Evolutionary conservation across 2,113 vertebrate species (phyloP).

Genomic region (Leiothrix lutea): DNA sequence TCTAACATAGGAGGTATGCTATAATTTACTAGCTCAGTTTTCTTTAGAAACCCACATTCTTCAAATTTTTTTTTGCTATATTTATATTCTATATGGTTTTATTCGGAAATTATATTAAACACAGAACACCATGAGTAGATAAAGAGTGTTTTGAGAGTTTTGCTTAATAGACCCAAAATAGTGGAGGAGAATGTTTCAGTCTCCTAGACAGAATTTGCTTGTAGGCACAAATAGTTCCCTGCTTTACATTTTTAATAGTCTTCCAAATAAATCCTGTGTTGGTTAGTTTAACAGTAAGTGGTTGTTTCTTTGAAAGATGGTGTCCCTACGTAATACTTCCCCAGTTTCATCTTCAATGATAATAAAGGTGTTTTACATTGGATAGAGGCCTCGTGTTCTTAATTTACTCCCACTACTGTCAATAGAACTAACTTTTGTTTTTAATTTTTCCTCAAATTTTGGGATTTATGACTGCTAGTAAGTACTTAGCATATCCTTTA

Average conservation of each 20-base stretch:
- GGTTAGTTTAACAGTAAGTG: background rate
- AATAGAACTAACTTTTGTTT: background rate
- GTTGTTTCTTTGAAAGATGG: background rate
- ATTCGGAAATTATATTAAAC: background rate
- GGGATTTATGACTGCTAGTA: background rate
- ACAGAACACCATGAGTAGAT: background rate
- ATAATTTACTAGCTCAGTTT: background rate
- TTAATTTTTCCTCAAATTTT: background rate
- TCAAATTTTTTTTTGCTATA: background rate
- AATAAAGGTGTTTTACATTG: background rate
- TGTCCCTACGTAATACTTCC: background rate
- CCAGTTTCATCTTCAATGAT: background rate
- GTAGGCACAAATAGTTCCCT: background rate
- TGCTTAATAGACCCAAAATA: background rate
- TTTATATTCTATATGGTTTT: background rate
- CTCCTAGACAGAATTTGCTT: background rate
- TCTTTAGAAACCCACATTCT: background rate
- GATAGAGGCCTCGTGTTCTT: background rate
- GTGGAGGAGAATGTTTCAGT: background rate
- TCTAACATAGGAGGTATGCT: background rate
- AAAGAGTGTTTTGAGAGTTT: background rate
- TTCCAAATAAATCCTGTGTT: background rate
- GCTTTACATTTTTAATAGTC: background rate
- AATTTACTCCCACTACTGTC: background rate
- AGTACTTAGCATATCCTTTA: background rate